Evolutionary conservation across 1,140 invertebrate genomes (phyloP).

Genomic region (Diabrotica undecimpunctata): DNA sequence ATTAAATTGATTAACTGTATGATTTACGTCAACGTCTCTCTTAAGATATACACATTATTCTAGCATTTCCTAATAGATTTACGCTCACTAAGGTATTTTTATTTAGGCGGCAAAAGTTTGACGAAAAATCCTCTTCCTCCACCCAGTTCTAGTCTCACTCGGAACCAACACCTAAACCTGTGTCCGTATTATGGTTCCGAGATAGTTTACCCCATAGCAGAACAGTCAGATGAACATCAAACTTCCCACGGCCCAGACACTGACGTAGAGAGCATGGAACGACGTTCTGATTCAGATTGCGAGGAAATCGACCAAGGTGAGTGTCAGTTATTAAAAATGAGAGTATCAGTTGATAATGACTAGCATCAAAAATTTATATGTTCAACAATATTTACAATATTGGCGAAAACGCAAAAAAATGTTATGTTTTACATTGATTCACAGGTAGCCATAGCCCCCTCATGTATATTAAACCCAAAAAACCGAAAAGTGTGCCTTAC

Average conservation of each 20-base stretch:
- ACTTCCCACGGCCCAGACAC: constrained; percentile 65
- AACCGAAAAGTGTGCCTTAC: constrained; percentile 33
- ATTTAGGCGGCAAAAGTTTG: not conserved
- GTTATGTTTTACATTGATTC: too few species aligned
- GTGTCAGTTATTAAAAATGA: constrained; percentile 27
- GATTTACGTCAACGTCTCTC: too few species aligned
- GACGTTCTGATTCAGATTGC: constrained; percentile 49
- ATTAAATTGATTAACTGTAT: not conserved
- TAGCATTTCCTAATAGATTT: too few species aligned
- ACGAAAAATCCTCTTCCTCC: constrained; percentile 58
- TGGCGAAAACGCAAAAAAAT: too few species aligned
- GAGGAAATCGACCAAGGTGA: constrained; percentile 52
- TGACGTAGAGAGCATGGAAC: constrained; percentile 53
- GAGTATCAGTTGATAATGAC: too few species aligned
- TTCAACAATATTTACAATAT: too few species aligned
- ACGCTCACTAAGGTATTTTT: not conserved
- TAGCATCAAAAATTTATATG: too few species aligned
- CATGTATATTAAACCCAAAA: constrained; percentile 33
- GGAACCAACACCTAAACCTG: constrained; percentile 63
- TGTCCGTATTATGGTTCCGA: constrained; percentile 71
- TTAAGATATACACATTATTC: too few species aligned
- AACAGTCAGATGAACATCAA: constrained; percentile 76
- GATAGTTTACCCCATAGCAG: constrained; percentile 78
- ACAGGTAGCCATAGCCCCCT: constrained; percentile 35
- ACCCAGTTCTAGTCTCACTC: constrained; percentile 57